Percentiles rank a stretch among this genome's conserved stretches.
Evolutionary conservation across 2,797 vertebrate genomes (phyloP).

Genomic region (Silurus aristotelis): DNA sequence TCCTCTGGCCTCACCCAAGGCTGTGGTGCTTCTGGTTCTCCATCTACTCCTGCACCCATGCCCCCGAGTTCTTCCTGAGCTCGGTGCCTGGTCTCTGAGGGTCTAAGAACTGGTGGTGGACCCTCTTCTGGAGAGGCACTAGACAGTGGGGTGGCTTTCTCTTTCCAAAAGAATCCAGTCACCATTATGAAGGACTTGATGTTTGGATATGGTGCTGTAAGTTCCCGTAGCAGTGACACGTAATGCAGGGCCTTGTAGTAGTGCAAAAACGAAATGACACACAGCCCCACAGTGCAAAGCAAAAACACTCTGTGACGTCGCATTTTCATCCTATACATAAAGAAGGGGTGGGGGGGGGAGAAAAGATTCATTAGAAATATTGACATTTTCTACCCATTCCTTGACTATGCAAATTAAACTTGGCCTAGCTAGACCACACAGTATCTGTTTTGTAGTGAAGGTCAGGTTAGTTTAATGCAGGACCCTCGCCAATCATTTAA

Average conservation of each 20-base stretch:
- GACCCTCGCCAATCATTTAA: slow-evolving; percentile 21
- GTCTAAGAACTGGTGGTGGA: slow-evolving; percentile 71
- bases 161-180: slow-evolving; percentile 89
- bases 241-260: slow-evolving; percentile 99
- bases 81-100: slow-evolving; percentile 68
- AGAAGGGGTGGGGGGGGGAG: not conserved
- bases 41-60: slow-evolving; percentile 43
- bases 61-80: slow-evolving; percentile 18
- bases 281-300: slow-evolving; percentile 98
- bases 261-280: slow-evolving; percentile 98
- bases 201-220: slow-evolving; percentile 95
- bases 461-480: slow-evolving; percentile 1
- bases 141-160: slow-evolving; percentile 80
- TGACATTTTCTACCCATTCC: not conserved
- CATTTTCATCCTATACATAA: slow-evolving; percentile 91
- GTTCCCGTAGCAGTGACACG: slow-evolving; percentile 92
- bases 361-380: not conserved
- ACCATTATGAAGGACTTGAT: slow-evolving; percentile 93
- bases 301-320: slow-evolving; percentile 97
- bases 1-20: slow-evolving; percentile 73
- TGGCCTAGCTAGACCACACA: not conserved
- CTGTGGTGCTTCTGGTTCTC: slow-evolving; percentile 63
- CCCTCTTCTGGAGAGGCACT: slow-evolving; percentile 81
- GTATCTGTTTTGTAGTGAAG: not conserved
- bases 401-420: not conserved